Conservation (phyloP, 2,797 vertebrate genomes). For the Typhlichthys eigenmanni region DNA sequence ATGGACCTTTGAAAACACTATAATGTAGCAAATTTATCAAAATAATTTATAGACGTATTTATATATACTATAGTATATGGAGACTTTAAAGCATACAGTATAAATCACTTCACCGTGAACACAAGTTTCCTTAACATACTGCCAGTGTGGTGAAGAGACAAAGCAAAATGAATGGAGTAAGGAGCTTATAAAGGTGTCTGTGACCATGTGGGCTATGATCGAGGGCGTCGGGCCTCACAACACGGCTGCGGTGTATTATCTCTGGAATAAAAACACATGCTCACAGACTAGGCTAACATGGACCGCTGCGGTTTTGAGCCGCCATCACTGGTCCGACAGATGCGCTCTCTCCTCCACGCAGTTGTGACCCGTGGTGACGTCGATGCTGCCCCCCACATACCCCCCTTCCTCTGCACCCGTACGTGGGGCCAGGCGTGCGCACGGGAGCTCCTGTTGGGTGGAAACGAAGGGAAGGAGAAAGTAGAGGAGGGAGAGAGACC, state of each 20-base stretch:
- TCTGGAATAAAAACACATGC: constrained; percentile 75
- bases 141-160: constrained; percentile 50
- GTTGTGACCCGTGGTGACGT: constrained; percentile 30
- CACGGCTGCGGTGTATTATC: constrained; percentile 60
- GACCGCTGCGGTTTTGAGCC: no score
- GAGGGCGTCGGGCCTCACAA: constrained; percentile 60
- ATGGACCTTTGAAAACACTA: constrained; percentile 72
- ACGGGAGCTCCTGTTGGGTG: constrained; percentile 29
- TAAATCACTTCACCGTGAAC: constrained; percentile 60
- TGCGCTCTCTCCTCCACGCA: constrained; percentile 38
- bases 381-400: constrained; percentile 21
- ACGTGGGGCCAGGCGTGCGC: constrained; percentile 2
- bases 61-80: constrained; percentile 46
- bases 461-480: constrained; percentile 53
- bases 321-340: constrained; percentile 60
- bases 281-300: constrained; percentile 63
- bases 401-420: constrained; percentile 55
- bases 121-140: constrained; percentile 32
- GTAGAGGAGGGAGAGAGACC: constrained; percentile 28
- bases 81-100: constrained; percentile 65
- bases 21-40: constrained; percentile 74
- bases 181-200: constrained; percentile 51
- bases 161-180: constrained; percentile 49
- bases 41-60: constrained; percentile 47
- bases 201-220: constrained; percentile 47